These are phyloP conservation scores for Drosophila imparisetae DNA, from an alignment of 2,888 invertebrate genomes.

Conservation along the genomic window DNA sequence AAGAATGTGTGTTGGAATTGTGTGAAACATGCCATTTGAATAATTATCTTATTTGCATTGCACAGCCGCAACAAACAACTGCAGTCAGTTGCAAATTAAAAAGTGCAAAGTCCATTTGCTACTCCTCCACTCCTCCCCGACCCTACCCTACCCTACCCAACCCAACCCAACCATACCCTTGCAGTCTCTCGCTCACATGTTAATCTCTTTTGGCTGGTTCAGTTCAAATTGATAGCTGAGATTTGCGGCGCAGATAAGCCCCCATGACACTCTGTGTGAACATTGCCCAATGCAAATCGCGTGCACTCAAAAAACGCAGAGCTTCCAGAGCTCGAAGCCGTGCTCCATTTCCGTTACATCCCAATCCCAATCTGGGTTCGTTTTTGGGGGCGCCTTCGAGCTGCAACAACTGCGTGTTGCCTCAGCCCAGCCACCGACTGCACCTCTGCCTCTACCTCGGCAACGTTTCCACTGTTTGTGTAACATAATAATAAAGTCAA, in stretches of 20 bases:
- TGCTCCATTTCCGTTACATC: conserved; percentile 45
- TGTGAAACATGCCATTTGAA: conserved; percentile 84
- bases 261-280: conserved; percentile 68
- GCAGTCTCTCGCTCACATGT: conserved; percentile 39
- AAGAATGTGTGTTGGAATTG: conserved; percentile 80
- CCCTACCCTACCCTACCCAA: background rate
- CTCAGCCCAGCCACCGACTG: background rate
- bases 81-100: conserved; percentile 76
- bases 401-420: background rate
- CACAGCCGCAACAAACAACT: conserved; percentile 61
- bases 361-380: conserved; percentile 11
- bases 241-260: conserved; percentile 68
- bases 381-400: conserved; percentile 5
- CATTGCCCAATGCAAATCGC: conserved; percentile 74
- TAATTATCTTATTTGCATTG: conserved; percentile 83
- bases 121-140: background rate
- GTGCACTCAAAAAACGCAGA: conserved; percentile 50
- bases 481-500: conserved; percentile 78
- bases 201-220: conserved; percentile 61
- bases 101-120: conserved; percentile 72
- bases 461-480: conserved; percentile 71
- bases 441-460: background rate
- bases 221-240: conserved; percentile 78
- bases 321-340: conserved; percentile 8
- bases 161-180: background rate